A percentile compares a stretch with the other conserved stretches of the same genome.
phyloP scores from a whole-genome alignment of 2,797 vertebrate genomes.

The Sebastes steindachneri region DNA sequence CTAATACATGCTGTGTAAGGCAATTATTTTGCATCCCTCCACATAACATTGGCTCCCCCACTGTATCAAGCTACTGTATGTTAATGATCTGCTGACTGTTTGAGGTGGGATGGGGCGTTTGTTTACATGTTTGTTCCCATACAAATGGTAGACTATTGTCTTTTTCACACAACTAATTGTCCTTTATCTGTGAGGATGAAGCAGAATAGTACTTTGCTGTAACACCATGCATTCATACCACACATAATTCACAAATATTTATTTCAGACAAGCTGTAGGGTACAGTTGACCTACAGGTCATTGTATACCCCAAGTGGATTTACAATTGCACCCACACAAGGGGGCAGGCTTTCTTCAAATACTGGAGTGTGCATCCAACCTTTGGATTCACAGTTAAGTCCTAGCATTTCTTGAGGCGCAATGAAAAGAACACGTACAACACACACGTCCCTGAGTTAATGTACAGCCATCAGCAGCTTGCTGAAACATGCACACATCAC shows the following conservation, averaged over 20 bases:
- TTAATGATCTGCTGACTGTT: constrained; percentile 1
- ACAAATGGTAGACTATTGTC: not conserved
- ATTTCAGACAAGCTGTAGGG: not conserved
- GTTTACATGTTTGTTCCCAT: not conserved
- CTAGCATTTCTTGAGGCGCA: not conserved
- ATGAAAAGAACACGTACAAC: not conserved
- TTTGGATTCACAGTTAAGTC: not conserved
- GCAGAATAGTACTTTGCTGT: not conserved
- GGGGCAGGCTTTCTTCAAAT: not conserved
- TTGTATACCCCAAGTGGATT: not conserved
- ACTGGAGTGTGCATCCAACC: not conserved
- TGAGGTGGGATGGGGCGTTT: not conserved
- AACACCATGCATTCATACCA: not conserved
- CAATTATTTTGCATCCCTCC: not conserved
- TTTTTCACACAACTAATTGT: not conserved
- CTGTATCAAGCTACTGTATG: constrained; percentile 4
- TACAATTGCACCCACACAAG: not conserved
- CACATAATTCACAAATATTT: not conserved
- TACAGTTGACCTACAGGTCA: not conserved
- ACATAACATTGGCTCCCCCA: not conserved
- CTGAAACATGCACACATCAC: not conserved
- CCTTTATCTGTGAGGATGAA: not conserved
- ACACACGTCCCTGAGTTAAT: not conserved
- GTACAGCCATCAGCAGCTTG: not conserved
- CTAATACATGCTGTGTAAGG: not conserved